Conservation (phyloP, 1,140 invertebrate species). For the Zaprionus africanus region DNA sequence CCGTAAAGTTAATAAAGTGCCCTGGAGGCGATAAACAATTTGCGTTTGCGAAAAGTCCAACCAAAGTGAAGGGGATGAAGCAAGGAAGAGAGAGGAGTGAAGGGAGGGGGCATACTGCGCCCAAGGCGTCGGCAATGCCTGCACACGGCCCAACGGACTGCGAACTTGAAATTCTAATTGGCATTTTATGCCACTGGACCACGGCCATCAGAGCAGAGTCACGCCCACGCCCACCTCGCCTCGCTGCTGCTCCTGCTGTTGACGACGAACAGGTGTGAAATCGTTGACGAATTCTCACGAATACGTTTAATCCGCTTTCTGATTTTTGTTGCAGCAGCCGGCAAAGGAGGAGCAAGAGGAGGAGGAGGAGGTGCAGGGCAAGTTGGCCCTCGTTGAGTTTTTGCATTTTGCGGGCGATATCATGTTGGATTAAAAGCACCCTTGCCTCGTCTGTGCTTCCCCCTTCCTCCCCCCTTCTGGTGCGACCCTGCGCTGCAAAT, state of each 20-base stretch:
- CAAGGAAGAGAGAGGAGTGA: background rate
- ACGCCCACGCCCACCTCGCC: background rate
- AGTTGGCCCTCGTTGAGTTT: conserved; percentile 33
- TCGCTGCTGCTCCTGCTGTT: background rate
- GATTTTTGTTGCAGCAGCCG: conserved; percentile 62
- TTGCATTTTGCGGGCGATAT: conserved; percentile 77
- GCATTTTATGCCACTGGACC: conserved; percentile 67
- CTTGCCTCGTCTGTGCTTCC: background rate
- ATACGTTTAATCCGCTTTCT: conserved; percentile 82
- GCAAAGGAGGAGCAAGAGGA: background rate
- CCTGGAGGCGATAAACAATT: conserved; percentile 76
- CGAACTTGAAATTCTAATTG: conserved; percentile 82
- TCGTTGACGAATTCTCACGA: conserved; percentile 81
- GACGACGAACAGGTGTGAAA: conserved; percentile 73
- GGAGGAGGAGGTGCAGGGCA: background rate
- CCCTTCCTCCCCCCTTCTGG: no score
- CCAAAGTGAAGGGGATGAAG: conserved; percentile 10
- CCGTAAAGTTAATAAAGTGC: conserved; percentile 79
- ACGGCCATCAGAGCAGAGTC: conserved; percentile 27
- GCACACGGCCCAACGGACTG: conserved; percentile 34
- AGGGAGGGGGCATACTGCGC: conserved; percentile 12
- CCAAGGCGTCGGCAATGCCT: conserved; percentile 29
- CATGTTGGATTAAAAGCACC: conserved; percentile 77
- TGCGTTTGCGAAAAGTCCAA: conserved; percentile 56
- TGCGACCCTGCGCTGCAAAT: conserved; percentile 60